Evolutionary conservation across 2,888 invertebrate genomes (phyloP).

Genomic region (Hoplodrina ambigua): DNA sequence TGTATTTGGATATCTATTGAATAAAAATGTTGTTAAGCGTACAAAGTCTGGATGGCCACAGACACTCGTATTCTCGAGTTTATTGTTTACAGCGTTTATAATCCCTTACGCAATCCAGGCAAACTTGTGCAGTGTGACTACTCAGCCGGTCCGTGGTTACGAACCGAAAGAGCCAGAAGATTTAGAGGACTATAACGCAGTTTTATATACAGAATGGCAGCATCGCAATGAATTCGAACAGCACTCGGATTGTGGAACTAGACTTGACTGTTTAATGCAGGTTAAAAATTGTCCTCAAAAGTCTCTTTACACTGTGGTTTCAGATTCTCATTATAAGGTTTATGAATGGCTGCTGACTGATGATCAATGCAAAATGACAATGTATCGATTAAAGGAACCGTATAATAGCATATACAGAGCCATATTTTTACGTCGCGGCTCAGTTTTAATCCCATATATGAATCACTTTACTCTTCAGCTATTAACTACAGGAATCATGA

Average conservation of each 20-base stretch:
- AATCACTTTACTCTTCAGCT: slow-evolving; percentile 47
- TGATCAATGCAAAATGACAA: slow-evolving; percentile 51
- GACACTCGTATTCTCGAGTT: slow-evolving; percentile 56
- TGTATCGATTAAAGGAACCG: slow-evolving; percentile 62
- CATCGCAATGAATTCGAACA: neutral
- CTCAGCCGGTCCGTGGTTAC: slow-evolving; percentile 62
- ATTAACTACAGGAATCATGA: slow-evolving; percentile 50
- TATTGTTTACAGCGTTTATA: slow-evolving; percentile 67
- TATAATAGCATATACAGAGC: slow-evolving; percentile 56
- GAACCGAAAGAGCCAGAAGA: slow-evolving; percentile 59
- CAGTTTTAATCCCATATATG: slow-evolving; percentile 55
- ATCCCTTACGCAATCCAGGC: slow-evolving; percentile 68
- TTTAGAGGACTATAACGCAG: slow-evolving; percentile 42
- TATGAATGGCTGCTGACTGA: slow-evolving; percentile 61
- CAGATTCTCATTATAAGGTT: slow-evolving; percentile 48
- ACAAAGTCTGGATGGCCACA: slow-evolving; percentile 57
- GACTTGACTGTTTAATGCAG: slow-evolving; percentile 62
- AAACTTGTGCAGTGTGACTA: slow-evolving; percentile 64
- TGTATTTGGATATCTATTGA: slow-evolving; percentile 70
- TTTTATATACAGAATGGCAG: slow-evolving; percentile 30
- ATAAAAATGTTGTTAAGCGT: slow-evolving; percentile 56
- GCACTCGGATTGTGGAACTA: slow-evolving; percentile 51
- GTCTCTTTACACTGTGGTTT: slow-evolving; percentile 61
- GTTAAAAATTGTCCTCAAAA: slow-evolving; percentile 51
- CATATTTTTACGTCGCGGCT: slow-evolving; percentile 70